These are phyloP conservation scores for Siniperca knerii DNA, from an alignment of 2,113 vertebrate species.

Conservation along the genomic window DNA sequence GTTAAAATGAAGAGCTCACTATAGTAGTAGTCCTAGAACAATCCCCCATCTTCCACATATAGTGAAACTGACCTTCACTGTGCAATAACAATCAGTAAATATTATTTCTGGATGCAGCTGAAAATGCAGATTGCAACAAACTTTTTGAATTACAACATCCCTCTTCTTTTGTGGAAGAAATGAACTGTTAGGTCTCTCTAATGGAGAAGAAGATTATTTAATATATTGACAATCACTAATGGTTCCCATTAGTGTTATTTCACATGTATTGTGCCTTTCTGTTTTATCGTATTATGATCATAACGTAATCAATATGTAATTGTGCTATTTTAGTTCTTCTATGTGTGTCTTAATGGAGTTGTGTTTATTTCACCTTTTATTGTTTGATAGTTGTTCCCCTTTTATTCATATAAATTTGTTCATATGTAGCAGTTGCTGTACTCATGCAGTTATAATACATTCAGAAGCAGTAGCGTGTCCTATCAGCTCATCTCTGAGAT, in stretches of 20 bases:
- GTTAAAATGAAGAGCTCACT: neutral
- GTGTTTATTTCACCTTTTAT: neutral
- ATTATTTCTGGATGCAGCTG: neutral
- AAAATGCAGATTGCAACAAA: neutral
- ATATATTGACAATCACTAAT: neutral
- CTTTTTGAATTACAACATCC: neutral
- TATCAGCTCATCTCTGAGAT: conserved; percentile 55
- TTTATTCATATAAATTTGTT: neutral
- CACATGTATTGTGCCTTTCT: neutral
- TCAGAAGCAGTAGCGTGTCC: conserved; percentile 34
- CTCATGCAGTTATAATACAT: neutral
- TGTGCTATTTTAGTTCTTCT: neutral
- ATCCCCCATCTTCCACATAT: neutral
- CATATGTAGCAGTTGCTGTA: neutral
- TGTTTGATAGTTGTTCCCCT: neutral
- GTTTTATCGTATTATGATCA: neutral
- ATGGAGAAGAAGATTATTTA: neutral
- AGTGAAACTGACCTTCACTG: neutral
- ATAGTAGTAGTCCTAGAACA: neutral
- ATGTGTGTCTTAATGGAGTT: neutral
- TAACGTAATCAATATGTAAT: neutral
- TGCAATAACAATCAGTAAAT: neutral
- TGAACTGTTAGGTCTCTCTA: neutral
- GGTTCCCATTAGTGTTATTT: neutral
- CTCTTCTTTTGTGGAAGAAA: neutral